Percentiles rank a stretch among this genome's conserved stretches.
phyloP scores from a whole-genome alignment of 1,140 invertebrate species.

The Eulimnadia texana region DNA sequence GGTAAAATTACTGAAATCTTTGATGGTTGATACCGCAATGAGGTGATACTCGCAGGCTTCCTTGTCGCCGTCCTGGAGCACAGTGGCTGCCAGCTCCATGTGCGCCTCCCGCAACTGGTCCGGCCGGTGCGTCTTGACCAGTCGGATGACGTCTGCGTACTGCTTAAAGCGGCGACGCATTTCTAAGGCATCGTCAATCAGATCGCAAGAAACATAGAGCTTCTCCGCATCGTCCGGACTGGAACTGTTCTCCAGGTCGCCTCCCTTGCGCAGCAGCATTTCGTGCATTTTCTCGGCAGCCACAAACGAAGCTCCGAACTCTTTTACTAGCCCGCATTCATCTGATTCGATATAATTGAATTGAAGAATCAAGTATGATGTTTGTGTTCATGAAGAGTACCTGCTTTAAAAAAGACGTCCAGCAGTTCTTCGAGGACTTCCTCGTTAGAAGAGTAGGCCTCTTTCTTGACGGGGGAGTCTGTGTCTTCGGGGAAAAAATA shows the following conservation, averaged over 20 bases:
- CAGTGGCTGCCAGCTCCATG: conserved; percentile 68
- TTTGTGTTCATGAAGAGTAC: no score
- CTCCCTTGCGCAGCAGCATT: conserved; percentile 67
- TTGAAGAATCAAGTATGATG: no score
- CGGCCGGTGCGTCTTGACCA: conserved; percentile 72
- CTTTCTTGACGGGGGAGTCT: no score
- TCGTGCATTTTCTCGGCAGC: conserved; percentile 57
- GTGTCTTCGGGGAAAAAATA: conserved; percentile 61
- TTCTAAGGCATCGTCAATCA: conserved; percentile 81
- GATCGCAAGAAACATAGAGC: conserved; percentile 72
- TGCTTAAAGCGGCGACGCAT: conserved; percentile 84
- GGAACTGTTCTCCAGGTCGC: conserved; percentile 50
- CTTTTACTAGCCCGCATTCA: conserved; percentile 66
- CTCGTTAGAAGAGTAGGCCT: no score
- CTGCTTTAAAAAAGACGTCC: no score
- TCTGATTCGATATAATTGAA: no score
- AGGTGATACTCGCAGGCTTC: conserved; percentile 86
- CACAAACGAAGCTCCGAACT: conserved; percentile 58
- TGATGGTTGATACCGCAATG: conserved; percentile 42
- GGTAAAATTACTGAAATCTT: background rate
- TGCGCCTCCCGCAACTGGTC: conserved; percentile 76
- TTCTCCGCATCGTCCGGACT: conserved; percentile 80
- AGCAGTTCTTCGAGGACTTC: no score
- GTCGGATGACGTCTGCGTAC: conserved; percentile 47
- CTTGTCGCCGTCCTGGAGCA: conserved; percentile 68